Conservation (phyloP, 1,140 invertebrate genomes). For the Anastrepha ludens region DNA sequence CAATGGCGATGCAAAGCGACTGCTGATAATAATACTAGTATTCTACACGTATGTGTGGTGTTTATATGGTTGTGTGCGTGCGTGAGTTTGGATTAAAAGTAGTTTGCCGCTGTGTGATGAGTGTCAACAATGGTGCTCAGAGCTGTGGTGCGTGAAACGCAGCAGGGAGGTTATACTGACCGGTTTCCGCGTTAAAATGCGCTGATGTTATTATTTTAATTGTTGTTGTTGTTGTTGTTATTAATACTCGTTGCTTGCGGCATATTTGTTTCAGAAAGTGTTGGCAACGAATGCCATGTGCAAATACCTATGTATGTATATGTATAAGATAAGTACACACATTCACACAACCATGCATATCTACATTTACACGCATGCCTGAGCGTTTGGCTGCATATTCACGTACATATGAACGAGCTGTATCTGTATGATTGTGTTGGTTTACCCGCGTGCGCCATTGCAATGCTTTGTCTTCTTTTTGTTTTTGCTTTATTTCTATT, state of each 20-base stretch:
- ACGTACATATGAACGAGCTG: neutral
- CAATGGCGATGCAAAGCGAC: neutral
- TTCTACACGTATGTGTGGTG: neutral
- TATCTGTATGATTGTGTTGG: neutral
- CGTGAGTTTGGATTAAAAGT: slow-evolving; percentile 4
- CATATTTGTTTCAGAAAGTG: too few relatives aligned
- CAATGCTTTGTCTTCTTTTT: neutral
- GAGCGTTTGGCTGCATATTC: neutral
- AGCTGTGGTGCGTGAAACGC: neutral
- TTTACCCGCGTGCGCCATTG: neutral
- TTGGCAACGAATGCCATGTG: too few relatives aligned
- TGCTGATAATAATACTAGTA: neutral
- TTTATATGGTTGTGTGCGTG: neutral
- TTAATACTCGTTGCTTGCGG: too few relatives aligned
- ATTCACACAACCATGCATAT: too few relatives aligned
- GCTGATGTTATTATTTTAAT: neutral
- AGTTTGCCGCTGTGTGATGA: neutral
- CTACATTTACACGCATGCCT: neutral
- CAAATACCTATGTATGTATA: too few relatives aligned
- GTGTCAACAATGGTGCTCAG: neutral
- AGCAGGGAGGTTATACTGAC: neutral
- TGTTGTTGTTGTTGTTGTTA: too few relatives aligned
- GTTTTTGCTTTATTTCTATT: neutral
- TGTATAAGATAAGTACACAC: too few relatives aligned
- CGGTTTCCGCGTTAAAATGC: slow-evolving; percentile 10